Evolutionary conservation across 2,888 invertebrate species (phyloP), one percentile per base, ranked within the genome.

Genomic region (Artemia sinica): DNA sequence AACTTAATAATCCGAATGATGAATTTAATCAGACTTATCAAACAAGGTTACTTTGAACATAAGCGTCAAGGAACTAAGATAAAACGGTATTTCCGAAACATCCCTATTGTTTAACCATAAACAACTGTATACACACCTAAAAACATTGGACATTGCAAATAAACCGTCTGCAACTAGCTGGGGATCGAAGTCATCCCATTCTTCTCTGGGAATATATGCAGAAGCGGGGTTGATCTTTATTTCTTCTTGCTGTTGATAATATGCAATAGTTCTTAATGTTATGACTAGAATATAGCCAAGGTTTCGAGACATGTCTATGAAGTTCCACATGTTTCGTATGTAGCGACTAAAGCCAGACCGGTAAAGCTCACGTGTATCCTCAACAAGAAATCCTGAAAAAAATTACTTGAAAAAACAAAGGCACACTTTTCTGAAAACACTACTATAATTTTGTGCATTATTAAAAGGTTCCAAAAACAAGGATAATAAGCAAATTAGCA

Each of bases 81-180:
- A 41, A 41, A 41, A 41, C 41, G 41, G 41, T 41, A 41, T 41
- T 41, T 41, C 4, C 41, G 41, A 41, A 41, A 41, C 5, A 41
- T 41, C 41, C 41, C 41, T 41, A 41, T 41, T 41, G 4, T 41
- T 41, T 41, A 41, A 6, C 41, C 41, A 41, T 41, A 41, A 41
- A 41, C 0, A 41, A 41, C 41, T 18, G 41, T 41, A 41, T 41
- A 41, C 70, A 72, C 74, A 85, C 84, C 88, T 89, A 77, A 91
- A 92, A 71, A 96, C 86, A 80, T 95, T 96, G 68, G 94, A 95
- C 1, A 90, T 93, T 11, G 95, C 93, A 78, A 94, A 95, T 68
- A 95, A 80, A 50, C 91, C 92, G 76, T 93, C 92, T 8, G 91
- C 89, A 50, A 96, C 89, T 9, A 96, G 81, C 76, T 94, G 92